Conservation (phyloP, 2,113 vertebrate genomes). For the Nyctibius bracteatus region DNA sequence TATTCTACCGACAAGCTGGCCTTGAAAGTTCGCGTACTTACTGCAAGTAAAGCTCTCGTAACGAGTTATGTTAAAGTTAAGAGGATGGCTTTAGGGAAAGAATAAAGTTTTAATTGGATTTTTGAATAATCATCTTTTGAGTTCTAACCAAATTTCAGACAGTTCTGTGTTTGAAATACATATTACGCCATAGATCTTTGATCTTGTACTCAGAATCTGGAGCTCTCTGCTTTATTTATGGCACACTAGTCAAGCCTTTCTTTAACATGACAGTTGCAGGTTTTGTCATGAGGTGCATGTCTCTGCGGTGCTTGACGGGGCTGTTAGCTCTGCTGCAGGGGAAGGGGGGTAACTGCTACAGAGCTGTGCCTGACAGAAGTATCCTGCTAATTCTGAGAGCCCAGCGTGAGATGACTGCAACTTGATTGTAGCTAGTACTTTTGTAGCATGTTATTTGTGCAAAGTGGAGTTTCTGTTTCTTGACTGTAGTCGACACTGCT, state of each 20-base stretch:
- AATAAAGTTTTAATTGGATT: conserved; percentile 29
- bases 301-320: rapidly evolving
- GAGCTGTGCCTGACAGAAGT: background rate
- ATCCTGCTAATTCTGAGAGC: background rate
- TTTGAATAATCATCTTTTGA: conserved; percentile 2
- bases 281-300: background rate
- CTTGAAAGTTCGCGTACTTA: background rate
- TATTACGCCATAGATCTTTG: background rate
- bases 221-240: background rate
- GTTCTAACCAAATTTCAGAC: background rate
- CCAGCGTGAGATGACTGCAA: background rate
- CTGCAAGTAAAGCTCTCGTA: background rate
- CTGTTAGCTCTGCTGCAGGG: background rate
- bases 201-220: background rate
- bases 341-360: background rate
- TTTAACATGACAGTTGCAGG: background rate
- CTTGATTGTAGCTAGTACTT: background rate
- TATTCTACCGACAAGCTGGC: background rate
- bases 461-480: background rate
- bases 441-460: background rate
- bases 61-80: background rate
- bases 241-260: background rate
- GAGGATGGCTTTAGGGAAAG: background rate
- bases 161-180: background rate
- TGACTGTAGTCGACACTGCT: background rate